Base-by-base conservation (phyloP, 2,797 vertebrate species). In the Sebastes miniatus region DNA sequence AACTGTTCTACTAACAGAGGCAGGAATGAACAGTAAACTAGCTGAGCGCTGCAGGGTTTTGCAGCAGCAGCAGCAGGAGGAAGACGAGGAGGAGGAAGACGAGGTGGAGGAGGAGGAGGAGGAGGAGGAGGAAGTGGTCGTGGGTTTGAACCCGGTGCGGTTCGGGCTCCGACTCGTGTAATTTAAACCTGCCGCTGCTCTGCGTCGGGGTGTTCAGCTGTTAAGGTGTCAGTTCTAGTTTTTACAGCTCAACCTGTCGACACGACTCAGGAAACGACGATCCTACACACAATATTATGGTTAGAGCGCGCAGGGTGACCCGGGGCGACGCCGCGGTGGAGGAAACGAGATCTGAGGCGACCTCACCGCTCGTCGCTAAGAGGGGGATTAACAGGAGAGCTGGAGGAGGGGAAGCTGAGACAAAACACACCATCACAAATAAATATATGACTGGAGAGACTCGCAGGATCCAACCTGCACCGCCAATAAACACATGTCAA, bases 81-180 rank as follows among this genome's bases (percentile, higher is more conserved):
- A 63, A 10, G 32, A 34, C 9, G 29, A 76, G 70, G 58, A 70
- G 52, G 70, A 61, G 80, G 62, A 93, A 59, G 59, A 73, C 31
- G 31, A 63, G 29, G 29, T 29, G 24, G 29, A 77, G 58, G 70
- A 61, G 81, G 62, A 77, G 58, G 70, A 61, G 81, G 62, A 93
- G 24, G 29, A 77, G 58, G 70, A 61, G 81, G 62, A 93, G 91
- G 92, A 92, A 91, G 91, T 84, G 91, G 91, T 89, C 4, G 67
- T 10, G 71, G 84, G 73, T 74, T 79, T 27, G 73, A 73, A 65
- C 74, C 56, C 59, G 61, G 25, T 86, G 88, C 2, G 74, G 83
- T 79, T 65, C 16, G 8, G 62, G 72, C 72, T 68, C 66, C 13
- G 24, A 69, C 69, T 72, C 2, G 7, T 59, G 69, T 71, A 57